These are phyloP conservation scores for Drosophila jambulina DNA, from an alignment of 1,140 invertebrate species.

Conservation along the genomic window DNA sequence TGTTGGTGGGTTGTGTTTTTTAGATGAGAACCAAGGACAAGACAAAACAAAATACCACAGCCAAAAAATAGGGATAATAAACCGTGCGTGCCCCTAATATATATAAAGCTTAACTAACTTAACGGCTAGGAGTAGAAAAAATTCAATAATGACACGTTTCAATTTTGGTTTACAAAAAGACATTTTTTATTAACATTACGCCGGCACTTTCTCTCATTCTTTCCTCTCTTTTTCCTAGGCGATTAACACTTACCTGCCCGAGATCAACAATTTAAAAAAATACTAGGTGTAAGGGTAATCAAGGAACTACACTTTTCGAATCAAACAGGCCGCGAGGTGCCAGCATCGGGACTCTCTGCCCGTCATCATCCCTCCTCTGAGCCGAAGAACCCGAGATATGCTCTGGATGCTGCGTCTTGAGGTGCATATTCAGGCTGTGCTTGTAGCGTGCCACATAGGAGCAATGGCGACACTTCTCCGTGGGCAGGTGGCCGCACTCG, in stretches of 20 bases:
- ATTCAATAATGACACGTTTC: conserved; percentile 82
- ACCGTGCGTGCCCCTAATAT: conserved; percentile 55
- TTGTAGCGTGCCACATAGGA: conserved; percentile 87
- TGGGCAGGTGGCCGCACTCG: conserved; percentile 87
- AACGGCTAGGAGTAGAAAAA: conserved; percentile 46
- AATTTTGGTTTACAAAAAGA: conserved; percentile 73
- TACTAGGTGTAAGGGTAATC: conserved; percentile 13
- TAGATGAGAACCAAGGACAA: conserved; percentile 54
- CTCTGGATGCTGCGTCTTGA: conserved; percentile 82
- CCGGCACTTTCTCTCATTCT: background rate
- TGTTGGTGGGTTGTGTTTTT: conserved; percentile 44
- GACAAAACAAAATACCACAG: conserved; percentile 71
- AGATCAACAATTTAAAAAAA: conserved; percentile 13
- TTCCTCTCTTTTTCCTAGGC: background rate
- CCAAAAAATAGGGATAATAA: conserved; percentile 51
- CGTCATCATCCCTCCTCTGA: too few relatives aligned
- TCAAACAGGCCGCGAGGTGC: conserved; percentile 27
- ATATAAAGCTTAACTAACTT: conserved; percentile 49
- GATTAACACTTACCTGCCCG: conserved; percentile 59
- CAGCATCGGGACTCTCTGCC: background rate
- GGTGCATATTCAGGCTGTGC: conserved; percentile 86
- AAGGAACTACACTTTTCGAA: conserved; percentile 12
- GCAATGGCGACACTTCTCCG: conserved; percentile 87
- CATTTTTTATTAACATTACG: conserved; percentile 73
- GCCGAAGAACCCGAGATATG: conserved; percentile 4